These are phyloP conservation scores for Plusia festucae DNA, from an alignment of 2,888 invertebrate genomes.

Conservation along the genomic window DNA sequence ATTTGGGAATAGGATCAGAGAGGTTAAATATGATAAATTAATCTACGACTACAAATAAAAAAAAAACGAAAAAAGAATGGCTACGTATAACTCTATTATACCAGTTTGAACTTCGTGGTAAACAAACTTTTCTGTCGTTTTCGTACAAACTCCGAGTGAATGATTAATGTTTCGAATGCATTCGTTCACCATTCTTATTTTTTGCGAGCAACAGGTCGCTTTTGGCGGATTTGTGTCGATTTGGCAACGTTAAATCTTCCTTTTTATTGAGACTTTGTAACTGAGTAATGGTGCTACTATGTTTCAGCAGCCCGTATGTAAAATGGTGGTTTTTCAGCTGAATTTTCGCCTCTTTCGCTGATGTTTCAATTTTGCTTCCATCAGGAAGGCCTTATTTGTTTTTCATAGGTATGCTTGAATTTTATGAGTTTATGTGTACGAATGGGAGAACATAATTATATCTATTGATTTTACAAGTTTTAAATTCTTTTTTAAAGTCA, in stretches of 20 bases:
- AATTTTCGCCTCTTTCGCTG: neutral
- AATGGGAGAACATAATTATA: too few species aligned
- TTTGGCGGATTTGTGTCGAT: slow-evolving; percentile 25
- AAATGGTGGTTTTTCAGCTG: slow-evolving; percentile 13
- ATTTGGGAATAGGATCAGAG: too few species aligned
- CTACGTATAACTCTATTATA: too few species aligned
- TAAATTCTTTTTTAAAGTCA: too few species aligned
- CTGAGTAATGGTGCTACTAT: slow-evolving; percentile 6
- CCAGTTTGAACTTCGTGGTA: slow-evolving; percentile 17
- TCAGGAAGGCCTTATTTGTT: neutral
- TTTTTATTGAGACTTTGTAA: slow-evolving; percentile 39
- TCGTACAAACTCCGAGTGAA: slow-evolving; percentile 42
- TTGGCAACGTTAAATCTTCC: slow-evolving; percentile 43
- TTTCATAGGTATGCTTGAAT: neutral
- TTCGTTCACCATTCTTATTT: slow-evolving; percentile 56
- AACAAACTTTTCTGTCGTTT: slow-evolving; percentile 42
- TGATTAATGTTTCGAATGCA: slow-evolving; percentile 52
- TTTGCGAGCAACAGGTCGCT: slow-evolving; percentile 49
- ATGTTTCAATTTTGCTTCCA: neutral
- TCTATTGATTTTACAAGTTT: too few species aligned
- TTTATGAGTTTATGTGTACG: too few species aligned
- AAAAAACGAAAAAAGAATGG: too few species aligned
- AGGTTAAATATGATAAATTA: too few species aligned
- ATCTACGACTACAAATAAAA: too few species aligned
- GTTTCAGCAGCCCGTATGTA: slow-evolving; percentile 11